A percentile compares a stretch with the other conserved stretches of the same genome.
Evolutionary conservation across 2,888 invertebrate genomes (phyloP).

Genomic region (Smittia sp.): DNA sequence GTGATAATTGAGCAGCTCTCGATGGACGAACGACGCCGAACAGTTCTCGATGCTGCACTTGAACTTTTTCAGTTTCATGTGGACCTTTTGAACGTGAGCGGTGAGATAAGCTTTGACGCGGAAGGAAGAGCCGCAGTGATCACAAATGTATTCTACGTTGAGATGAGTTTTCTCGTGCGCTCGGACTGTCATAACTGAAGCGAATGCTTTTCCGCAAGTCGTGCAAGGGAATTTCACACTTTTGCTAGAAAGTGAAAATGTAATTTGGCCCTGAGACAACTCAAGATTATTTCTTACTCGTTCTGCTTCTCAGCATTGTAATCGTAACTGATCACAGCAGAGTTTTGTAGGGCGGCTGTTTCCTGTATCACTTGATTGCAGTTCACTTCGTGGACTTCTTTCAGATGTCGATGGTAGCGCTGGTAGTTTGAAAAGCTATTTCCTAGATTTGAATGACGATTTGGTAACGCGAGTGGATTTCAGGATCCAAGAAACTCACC

Average conservation of each 20-base stretch:
- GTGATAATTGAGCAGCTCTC: background rate
- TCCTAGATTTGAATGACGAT: too few relatives aligned
- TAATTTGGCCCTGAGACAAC: background rate
- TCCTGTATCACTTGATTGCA: background rate
- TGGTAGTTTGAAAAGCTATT: background rate
- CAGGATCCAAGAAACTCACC: background rate
- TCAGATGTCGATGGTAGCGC: background rate
- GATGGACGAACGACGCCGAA: background rate
- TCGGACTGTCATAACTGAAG: background rate
- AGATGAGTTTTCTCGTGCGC: constrained; percentile 29
- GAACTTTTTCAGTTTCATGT: constrained; percentile 13
- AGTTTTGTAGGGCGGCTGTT: background rate
- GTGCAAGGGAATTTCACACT: background rate
- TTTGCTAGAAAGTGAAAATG: background rate
- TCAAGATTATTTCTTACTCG: background rate
- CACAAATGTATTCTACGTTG: constrained; percentile 8
- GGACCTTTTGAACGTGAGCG: constrained; percentile 25
- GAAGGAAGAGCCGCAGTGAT: background rate
- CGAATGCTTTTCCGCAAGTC: constrained; percentile 16
- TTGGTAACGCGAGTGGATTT: too few relatives aligned
- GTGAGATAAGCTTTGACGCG: constrained; percentile 6
- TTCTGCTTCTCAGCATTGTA: background rate
- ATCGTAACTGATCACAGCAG: background rate
- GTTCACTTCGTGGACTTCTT: background rate
- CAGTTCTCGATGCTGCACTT: background rate